Conservation (phyloP, 2,797 vertebrate species). For the Enoplosus armatus region DNA sequence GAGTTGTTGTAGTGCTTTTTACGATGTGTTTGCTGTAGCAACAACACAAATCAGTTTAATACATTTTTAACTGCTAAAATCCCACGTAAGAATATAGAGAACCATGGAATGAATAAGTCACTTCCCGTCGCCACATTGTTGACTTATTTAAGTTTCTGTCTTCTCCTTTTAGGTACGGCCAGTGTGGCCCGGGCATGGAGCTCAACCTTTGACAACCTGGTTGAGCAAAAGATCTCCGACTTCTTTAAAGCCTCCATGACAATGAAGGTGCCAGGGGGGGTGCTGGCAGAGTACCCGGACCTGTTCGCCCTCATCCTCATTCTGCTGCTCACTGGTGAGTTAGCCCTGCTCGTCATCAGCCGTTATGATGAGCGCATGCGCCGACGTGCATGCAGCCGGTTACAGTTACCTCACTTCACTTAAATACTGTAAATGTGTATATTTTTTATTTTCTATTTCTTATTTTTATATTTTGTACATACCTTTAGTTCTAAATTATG, state of each 20-base stretch:
- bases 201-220: slow-evolving; percentile 93
- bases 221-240: slow-evolving; percentile 92
- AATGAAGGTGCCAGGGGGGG: slow-evolving; percentile 83
- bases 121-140: background rate
- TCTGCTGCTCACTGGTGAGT: slow-evolving; percentile 91
- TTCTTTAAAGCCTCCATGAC: slow-evolving; percentile 87
- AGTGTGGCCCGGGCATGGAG: slow-evolving; percentile 97
- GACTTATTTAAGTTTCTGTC: background rate
- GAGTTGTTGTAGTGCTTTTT: background rate
- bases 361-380: too few species aligned
- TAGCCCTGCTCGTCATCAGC: too few species aligned
- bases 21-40: background rate
- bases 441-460: too few species aligned
- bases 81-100: background rate
- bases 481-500: too few species aligned
- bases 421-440: too few species aligned
- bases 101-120: too few species aligned
- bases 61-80: background rate
- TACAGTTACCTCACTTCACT: too few species aligned
- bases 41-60: background rate
- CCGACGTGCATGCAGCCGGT: too few species aligned
- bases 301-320: slow-evolving; percentile 94
- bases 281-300: slow-evolving; percentile 93
- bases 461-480: too few species aligned
- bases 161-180: slow-evolving; percentile 87